phyloP scores from a whole-genome alignment of 2,888 invertebrate genomes.

The Leucoma salicis region DNA sequence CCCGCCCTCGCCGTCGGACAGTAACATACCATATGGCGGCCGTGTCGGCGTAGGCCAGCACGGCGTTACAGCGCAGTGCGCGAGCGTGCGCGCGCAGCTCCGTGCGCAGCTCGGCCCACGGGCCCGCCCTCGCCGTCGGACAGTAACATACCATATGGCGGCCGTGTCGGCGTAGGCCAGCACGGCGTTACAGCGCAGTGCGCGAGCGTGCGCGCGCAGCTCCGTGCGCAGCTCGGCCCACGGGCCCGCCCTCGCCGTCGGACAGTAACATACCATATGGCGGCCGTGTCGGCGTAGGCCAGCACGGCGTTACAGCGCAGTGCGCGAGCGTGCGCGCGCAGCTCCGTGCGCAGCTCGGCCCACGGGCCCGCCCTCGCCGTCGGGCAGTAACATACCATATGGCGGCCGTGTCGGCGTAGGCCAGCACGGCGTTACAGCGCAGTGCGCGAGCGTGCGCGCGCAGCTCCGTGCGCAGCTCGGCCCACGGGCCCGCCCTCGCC shows the following conservation, averaged over 20 bases:
- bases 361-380: constrained; percentile 98
- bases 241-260: constrained; percentile 94
- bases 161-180: constrained; percentile 96
- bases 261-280: constrained; percentile 97
- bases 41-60: constrained; percentile 95
- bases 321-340: constrained; percentile 95
- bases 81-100: constrained; percentile 97
- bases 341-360: constrained; percentile 97
- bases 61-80: constrained; percentile 95
- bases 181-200: constrained; percentile 96
- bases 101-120: constrained; percentile 98
- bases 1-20: constrained; percentile 87
- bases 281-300: constrained; percentile 95
- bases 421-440: constrained; percentile 96
- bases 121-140: constrained; percentile 88
- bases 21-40: constrained; percentile 91
- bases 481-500: constrained; percentile 98
- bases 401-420: constrained; percentile 95
- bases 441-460: constrained; percentile 95
- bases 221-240: constrained; percentile 98
- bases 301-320: constrained; percentile 96
- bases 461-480: constrained; percentile 96
- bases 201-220: constrained; percentile 95
- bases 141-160: constrained; percentile 96
- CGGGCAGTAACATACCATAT: constrained; percentile 94